phyloP scores from a whole-genome alignment of 2,888 invertebrate species.

The Ormyrus rosae region DNA sequence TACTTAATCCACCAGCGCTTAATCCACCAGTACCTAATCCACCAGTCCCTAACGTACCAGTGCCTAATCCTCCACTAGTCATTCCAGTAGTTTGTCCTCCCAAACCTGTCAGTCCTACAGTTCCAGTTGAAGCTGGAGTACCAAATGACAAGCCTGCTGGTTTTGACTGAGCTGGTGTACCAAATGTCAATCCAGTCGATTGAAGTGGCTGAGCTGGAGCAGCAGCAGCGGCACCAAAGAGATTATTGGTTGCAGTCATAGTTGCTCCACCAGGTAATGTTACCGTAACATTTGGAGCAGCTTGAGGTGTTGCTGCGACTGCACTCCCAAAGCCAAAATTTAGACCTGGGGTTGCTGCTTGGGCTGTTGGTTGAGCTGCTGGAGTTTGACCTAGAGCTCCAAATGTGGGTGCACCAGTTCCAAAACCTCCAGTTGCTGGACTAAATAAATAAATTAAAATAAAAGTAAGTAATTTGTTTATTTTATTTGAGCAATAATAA shows the following conservation, averaged over 20 bases:
- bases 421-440: slow-evolving; percentile 61
- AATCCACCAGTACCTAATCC: slow-evolving; percentile 62
- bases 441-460: slow-evolving; percentile 45
- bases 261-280: slow-evolving; percentile 60
- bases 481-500: slow-evolving; percentile 28
- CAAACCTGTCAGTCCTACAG: slow-evolving; percentile 63
- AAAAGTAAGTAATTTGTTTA: too few relatives aligned
- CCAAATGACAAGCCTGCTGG: slow-evolving; percentile 64
- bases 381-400: slow-evolving; percentile 46
- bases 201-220: slow-evolving; percentile 59
- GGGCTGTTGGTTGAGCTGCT: slow-evolving; percentile 62
- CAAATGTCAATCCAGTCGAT: slow-evolving; percentile 68
- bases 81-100: slow-evolving; percentile 33
- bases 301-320: slow-evolving; percentile 60
- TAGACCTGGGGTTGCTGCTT: slow-evolving; percentile 61
- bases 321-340: slow-evolving; percentile 65
- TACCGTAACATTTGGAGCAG: slow-evolving; percentile 67
- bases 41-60: slow-evolving; percentile 69
- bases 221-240: slow-evolving; percentile 64
- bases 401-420: slow-evolving; percentile 33
- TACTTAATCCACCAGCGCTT: slow-evolving; percentile 66
- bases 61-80: slow-evolving; percentile 60
- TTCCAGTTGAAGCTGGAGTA: slow-evolving; percentile 59
- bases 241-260: slow-evolving; percentile 59
- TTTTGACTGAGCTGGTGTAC: slow-evolving; percentile 63